These are phyloP conservation scores for Drosophila bunnanda DNA, from an alignment of 2,888 invertebrate species.

Conservation along the genomic window DNA sequence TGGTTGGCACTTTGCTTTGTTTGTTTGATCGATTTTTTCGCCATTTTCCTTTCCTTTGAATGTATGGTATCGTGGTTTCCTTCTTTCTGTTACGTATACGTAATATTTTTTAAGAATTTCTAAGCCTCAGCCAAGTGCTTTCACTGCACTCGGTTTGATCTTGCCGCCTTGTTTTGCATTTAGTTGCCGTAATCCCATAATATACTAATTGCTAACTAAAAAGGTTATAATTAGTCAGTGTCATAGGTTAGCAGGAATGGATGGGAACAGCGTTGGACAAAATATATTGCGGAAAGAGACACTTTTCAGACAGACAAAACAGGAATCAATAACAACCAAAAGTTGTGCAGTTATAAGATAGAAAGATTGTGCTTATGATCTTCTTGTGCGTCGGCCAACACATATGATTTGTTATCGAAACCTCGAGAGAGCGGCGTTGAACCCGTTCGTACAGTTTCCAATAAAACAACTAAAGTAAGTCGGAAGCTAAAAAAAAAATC, in stretches of 20 bases:
- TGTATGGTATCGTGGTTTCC: constrained; percentile 7
- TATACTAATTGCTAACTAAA: background rate
- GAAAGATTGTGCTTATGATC: background rate
- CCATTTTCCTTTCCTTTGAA: constrained; percentile 17
- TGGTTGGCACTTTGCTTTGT: constrained; percentile 19
- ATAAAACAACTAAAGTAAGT: background rate
- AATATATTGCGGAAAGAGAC: too few relatives aligned
- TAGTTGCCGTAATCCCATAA: background rate
- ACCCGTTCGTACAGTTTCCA: too few relatives aligned
- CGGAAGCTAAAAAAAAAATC: background rate
- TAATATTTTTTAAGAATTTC: constrained; percentile 51
- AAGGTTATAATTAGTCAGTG: constrained; percentile 1
- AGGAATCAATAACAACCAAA: too few relatives aligned
- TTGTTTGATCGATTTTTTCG: constrained; percentile 72
- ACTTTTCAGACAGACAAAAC: too few relatives aligned
- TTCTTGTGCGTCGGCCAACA: background rate
- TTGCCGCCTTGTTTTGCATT: constrained; percentile 5
- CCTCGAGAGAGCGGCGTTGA: background rate
- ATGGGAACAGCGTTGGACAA: background rate
- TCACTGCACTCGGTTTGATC: constrained; percentile 48
- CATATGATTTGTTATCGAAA: background rate
- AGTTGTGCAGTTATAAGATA: background rate
- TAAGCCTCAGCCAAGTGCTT: constrained; percentile 56
- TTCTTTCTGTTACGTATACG: constrained; percentile 59
- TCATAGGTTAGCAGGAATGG: too few relatives aligned